phyloP scores from a whole-genome alignment of 2,113 vertebrate genomes.

The Monopterus albus region DNA sequence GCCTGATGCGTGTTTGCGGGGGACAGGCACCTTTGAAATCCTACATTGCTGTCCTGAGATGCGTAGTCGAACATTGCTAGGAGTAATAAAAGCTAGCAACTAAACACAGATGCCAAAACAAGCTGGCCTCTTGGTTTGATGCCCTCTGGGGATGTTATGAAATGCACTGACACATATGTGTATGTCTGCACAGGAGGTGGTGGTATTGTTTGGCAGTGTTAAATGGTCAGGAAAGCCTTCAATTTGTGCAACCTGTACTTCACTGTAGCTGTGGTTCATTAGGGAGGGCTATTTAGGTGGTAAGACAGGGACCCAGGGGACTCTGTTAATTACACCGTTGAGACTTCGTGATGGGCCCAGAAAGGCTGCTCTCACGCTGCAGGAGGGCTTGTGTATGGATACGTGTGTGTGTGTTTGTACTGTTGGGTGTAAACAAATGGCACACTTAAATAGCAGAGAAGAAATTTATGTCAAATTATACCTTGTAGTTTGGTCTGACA shows the following conservation, averaged over 20 bases:
- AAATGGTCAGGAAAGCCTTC: conserved; percentile 34
- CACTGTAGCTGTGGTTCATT: conserved; percentile 49
- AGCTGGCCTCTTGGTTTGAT: conserved; percentile 17
- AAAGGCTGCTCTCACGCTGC: conserved; percentile 20
- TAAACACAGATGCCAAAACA: conserved; percentile 50
- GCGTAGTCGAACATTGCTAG: neutral
- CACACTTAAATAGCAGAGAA: conserved; percentile 8
- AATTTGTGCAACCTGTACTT: conserved; percentile 28
- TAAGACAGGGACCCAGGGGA: conserved; percentile 31
- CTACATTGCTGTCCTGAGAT: conserved; percentile 26
- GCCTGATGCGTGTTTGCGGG: conserved; percentile 7
- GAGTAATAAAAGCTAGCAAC: neutral
- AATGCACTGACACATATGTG: neutral
- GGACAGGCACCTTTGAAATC: conserved; percentile 47
- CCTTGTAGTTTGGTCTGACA: neutral
- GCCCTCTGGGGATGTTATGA: conserved; percentile 5
- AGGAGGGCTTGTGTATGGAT: conserved; percentile 7
- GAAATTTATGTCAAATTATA: neutral
- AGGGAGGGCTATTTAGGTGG: conserved; percentile 18
- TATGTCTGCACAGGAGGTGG: conserved; percentile 19
- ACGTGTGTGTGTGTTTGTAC: conserved; percentile 6
- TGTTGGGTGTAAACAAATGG: neutral
- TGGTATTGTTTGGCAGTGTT: conserved; percentile 31
- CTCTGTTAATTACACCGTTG: conserved; percentile 62
- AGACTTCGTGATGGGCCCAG: conserved; percentile 32